Evolutionary conservation across 2,888 invertebrate genomes (phyloP), one percentile per base, ranked within the genome.

Genomic region (Drosophila multiciliata): DNA sequence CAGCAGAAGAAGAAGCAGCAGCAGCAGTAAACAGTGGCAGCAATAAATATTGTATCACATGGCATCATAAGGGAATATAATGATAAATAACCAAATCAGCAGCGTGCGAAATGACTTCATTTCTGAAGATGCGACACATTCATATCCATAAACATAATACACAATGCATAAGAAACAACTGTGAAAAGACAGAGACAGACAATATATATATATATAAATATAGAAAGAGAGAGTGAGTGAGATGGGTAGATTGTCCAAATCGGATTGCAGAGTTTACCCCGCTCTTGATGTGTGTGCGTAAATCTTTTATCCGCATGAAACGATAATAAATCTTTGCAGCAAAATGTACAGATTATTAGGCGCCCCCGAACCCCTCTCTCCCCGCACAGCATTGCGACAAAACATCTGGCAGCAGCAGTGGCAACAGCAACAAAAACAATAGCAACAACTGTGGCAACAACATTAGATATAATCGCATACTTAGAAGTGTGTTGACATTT

Each of bases 71-170:
- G 74, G 71, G 66, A 82, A 88, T 67, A 88, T 86, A 88, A 87
- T 90, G 90, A 87, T 87, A 87, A 87, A 87, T 87, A 87, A 90
- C 87, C 88, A 88, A 87, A 90, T 87, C 87, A 90, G 86, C 86
- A 90, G 86, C 86, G 77, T 69, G 49, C 70, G 68, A 74, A 82
- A 86, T 86, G 78, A 78, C 82, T 78, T 87, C 85, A 86, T 87
- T 87, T 87, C 62, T 50, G 53, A 67, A 70, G 60, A 70, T 78
- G 86, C 83, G 80, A 66, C 88, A 82, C 68, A 78, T 72, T 63
- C 64, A 62, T 72, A 72, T 66, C 65, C 80, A 78, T 76, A 80
- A 76, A 62, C 73, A 78, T 71, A 75, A 74, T 64, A 80, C 80
- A 79, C 58, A 63, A 67, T 64, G 59, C 60, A 38, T 42, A 52